These are phyloP conservation scores for Labia minor DNA, from an alignment of 2,888 invertebrate species.

Conservation along the genomic window DNA sequence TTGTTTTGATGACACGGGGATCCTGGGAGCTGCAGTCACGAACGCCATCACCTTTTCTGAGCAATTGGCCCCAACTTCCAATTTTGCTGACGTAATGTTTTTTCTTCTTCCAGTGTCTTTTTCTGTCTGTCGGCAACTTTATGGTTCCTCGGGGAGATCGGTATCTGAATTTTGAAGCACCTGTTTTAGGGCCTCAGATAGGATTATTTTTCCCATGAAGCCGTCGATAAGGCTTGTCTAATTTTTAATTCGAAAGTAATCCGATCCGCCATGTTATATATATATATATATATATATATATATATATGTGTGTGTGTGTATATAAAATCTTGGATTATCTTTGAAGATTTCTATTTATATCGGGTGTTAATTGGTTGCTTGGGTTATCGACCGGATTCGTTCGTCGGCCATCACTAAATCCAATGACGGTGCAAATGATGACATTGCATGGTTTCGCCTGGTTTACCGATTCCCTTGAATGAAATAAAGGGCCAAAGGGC, in stretches of 20 bases:
- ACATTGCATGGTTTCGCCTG: not conserved
- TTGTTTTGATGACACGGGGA: conserved; percentile 3
- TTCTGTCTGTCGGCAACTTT: not conserved
- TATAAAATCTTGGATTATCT: not conserved
- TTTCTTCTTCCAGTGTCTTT: not conserved
- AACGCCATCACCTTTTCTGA: conserved; percentile 4
- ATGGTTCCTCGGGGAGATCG: not conserved
- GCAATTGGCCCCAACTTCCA: conserved; percentile 7
- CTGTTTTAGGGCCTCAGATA: not conserved
- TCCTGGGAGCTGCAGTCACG: not conserved
- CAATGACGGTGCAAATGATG: conserved; percentile 5
- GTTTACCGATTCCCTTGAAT: not conserved
- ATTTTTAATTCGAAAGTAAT: not conserved
- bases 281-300: not conserved
- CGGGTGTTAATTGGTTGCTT: not conserved
- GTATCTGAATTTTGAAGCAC: not conserved
- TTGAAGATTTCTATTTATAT: not conserved
- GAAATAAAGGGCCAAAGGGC: no score
- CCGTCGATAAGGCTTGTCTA: not conserved
- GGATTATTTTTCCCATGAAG: not conserved
- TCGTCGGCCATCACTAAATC: conserved; percentile 5
- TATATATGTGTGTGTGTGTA: not conserved
- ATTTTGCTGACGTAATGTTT: not conserved
- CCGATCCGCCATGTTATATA: not conserved
- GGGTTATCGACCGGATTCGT: conserved; percentile 8